Evolutionary conservation across 64 coral and sea anemone genomes (phyloP), one percentile per base, ranked within the genome.

Genomic region (Dendrophyllia cribrosa): DNA sequence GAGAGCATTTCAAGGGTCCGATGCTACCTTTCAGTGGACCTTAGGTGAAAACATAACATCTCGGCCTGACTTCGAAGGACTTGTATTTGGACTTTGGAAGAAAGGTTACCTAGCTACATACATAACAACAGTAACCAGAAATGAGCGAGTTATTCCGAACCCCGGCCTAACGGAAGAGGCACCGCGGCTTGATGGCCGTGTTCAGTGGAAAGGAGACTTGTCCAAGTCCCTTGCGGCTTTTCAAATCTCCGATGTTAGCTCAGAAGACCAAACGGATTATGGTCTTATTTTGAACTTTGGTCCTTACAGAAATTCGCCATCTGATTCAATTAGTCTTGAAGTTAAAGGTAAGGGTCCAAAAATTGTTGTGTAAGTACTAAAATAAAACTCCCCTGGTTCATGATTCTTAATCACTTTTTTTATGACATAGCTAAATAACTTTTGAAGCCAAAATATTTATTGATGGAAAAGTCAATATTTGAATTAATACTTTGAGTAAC

Each of bases 121-220:
- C 21, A 58, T 78, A 25, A 55, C n/a, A 5, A 58, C 75, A 58
- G 75, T 78, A 15, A 78, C 75, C 51, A 51, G 19, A 25, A 58
- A 53, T 5, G 51, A 6, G 6, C 8, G 8, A 11, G 9, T 78
- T 14, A 58, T 78, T 58, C 51, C 50, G 21, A 78, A 78, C n/a
- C 52, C 75, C n/a, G 50, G 9, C 75, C 49, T 78, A 20, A 78
- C 56, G 9, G 20, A 58, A 1, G 75, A 59, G 10, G 75, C 51
- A 55, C 75, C 75, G 6, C 51, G 12, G 8, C 20, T 78, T 22
- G 49, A 26, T 12, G 51, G 51, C n/a, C 23, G 75, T n/a, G 75
- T 78, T 21, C 50, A 58, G 20, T 78, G 75, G 75, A 78, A 22
- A 58, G 75, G 75, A 78, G 75, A 58, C 51, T 25, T 78, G 51